These are phyloP conservation scores for Bombylius discolor DNA, from an alignment of 2,888 invertebrate species.

Conservation along the genomic window DNA sequence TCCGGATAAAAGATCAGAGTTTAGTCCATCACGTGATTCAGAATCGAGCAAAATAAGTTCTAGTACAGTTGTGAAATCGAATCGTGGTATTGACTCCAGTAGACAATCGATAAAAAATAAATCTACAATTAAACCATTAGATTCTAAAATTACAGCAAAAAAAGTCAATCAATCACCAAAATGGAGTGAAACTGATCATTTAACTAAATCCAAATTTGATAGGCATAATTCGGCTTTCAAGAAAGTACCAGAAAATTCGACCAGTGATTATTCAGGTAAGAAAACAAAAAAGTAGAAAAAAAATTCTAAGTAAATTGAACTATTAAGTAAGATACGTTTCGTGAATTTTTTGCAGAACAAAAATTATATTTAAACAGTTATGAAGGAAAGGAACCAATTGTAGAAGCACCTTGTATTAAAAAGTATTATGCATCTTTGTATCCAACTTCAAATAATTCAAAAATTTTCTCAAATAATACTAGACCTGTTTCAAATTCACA, in stretches of 20 bases:
- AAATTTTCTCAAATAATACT: no score
- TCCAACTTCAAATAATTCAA: neutral
- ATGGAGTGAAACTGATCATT: conserved; percentile 5
- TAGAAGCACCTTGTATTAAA: neutral
- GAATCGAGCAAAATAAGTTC: conserved; percentile 33
- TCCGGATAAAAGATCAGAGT: conserved; percentile 34
- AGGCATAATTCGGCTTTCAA: neutral
- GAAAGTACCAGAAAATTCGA: neutral
- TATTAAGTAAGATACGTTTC: no score
- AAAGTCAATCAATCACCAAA: conserved; percentile 19
- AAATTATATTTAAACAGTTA: neutral
- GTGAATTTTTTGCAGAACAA: neutral
- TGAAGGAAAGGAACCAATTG: neutral
- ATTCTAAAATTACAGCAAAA: conserved; percentile 17
- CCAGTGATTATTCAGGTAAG: conserved; percentile 4
- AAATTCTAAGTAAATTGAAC: neutral
- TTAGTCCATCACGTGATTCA: conserved; percentile 32
- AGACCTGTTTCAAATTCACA: no score
- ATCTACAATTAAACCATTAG: conserved; percentile 19
- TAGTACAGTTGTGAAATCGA: conserved; percentile 25
- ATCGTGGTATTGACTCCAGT: conserved; percentile 1
- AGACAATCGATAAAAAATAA: conserved; percentile 18
- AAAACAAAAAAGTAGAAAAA: neutral
- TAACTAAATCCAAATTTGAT: neutral
- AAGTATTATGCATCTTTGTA: neutral